Evolutionary conservation across 2,888 invertebrate species (phyloP), one percentile per base, ranked within the genome.

Genomic region (Corbicula japonica): DNA sequence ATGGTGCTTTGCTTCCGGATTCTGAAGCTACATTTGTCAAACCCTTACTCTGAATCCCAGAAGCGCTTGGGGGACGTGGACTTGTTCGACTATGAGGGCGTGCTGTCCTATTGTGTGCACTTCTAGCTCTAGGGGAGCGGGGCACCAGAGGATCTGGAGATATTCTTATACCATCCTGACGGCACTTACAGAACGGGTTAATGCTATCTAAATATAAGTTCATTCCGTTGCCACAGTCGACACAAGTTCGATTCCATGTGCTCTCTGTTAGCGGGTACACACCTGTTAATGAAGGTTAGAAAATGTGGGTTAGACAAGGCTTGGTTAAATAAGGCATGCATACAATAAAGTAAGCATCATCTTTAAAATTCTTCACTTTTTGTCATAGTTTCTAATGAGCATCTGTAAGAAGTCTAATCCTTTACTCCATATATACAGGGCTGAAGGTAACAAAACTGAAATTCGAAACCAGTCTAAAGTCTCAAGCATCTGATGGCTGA

Each of bases 181-280:
- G 89, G 84, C 90, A 91, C 69, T 88, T 88, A 83, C 91, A 91
- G 80, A 87, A 85, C 50, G 89, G 87, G 76, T 90, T 88, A 77
- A 74, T 76, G 76, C 85, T 84, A 76, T 89, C 86, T 56, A 90
- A 86, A 52, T 86, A 89, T 65, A 91, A 81, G 82, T 89, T 90
- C 86, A 87, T 89, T 68, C 90, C 90, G 61, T 86, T 86, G 30
- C 91, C 91, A 83, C 91, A 91, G 76, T 87, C 86, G 44, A 74
- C 77, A 81, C 90, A 91, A 41, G 88, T 87, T 66, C 88, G 83
- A 56, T 82, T 83, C 89, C 89, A 88, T 30, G 84, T 77, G 74
- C 79, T 85, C 74, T 88, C 87, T 12, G 82, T 86, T 84, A 87
- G 84, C 75, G 84, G 84, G 75, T 80, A 86, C 65, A 87, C 62